These are phyloP conservation scores for Cybosia mesomella DNA, from an alignment of 2,888 invertebrate genomes.

Conservation along the genomic window DNA sequence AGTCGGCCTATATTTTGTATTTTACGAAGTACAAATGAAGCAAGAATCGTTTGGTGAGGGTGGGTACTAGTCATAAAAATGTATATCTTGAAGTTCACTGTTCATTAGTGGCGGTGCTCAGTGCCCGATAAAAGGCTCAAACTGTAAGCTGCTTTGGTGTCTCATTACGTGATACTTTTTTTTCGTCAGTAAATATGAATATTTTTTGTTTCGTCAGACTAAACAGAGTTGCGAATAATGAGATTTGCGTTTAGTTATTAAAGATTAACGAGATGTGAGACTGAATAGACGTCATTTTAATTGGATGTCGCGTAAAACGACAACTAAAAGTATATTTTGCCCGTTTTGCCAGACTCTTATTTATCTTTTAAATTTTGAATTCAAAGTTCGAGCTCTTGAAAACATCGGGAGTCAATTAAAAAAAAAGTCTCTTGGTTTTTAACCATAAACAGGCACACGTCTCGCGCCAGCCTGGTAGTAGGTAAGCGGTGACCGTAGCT, in stretches of 20 bases:
- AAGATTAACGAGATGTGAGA: constrained; percentile 26
- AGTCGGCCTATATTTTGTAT: background rate
- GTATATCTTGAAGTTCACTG: constrained; percentile 64
- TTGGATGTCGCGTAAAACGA: constrained; percentile 22
- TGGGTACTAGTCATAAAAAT: constrained; percentile 63
- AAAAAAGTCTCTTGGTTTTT: background rate
- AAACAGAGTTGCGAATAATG: constrained; percentile 26
- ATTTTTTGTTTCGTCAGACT: constrained; percentile 25
- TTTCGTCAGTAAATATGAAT: constrained; percentile 41
- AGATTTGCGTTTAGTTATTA: constrained; percentile 33
- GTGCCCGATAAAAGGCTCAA: constrained; percentile 55
- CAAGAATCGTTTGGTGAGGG: constrained; percentile 28
- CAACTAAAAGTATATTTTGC: constrained; percentile 7
- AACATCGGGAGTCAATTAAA: background rate
- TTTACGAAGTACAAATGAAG: constrained; percentile 22
- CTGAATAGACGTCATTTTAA: constrained; percentile 23
- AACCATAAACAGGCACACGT: background rate
- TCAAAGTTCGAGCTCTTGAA: background rate
- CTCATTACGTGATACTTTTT: constrained; percentile 54
- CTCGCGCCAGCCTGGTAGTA: too few species aligned
- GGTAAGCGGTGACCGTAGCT: background rate
- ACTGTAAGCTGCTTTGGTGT: constrained; percentile 59
- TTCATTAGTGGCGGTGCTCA: constrained; percentile 62
- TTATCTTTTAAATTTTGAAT: constrained; percentile 11
- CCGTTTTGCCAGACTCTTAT: constrained; percentile 8